Evolutionary conservation across 2,888 invertebrate species (phyloP).

Genomic region (Agonopterix heracliana): DNA sequence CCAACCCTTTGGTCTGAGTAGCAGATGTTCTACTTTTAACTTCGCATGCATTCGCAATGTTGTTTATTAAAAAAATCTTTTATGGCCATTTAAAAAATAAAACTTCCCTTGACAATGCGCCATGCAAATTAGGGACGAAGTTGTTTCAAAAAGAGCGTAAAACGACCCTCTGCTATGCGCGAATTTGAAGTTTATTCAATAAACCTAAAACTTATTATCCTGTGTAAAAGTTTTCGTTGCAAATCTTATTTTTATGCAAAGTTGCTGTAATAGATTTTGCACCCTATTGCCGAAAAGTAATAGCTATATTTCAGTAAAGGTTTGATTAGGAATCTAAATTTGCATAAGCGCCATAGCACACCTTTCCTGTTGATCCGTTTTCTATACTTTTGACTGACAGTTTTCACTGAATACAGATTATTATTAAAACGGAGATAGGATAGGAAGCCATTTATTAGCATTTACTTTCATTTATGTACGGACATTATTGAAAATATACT

Average conservation of each 20-base stretch:
- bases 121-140: constrained; percentile 68
- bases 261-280: constrained; percentile 11
- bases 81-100: constrained; percentile 73
- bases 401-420: constrained; percentile 35
- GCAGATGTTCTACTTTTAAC: constrained; percentile 70
- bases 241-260: constrained; percentile 41
- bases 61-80: constrained; percentile 72
- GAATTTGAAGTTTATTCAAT: constrained; percentile 32
- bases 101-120: constrained; percentile 65
- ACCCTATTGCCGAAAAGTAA: constrained; percentile 20
- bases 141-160: constrained; percentile 27
- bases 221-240: constrained; percentile 24
- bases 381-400: constrained; percentile 70
- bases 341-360: constrained; percentile 64
- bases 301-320: constrained; percentile 20
- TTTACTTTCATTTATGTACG: background rate
- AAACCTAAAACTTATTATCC: constrained; percentile 27
- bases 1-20: constrained; percentile 22
- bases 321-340: constrained; percentile 41
- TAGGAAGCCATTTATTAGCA: background rate
- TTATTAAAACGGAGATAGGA: constrained; percentile 15
- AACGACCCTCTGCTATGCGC: constrained; percentile 15
- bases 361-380: constrained; percentile 66
- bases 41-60: constrained; percentile 57
- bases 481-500: no score